phyloP scores from a whole-genome alignment of 2,888 invertebrate species.

The Ametastegia equiseti region DNA sequence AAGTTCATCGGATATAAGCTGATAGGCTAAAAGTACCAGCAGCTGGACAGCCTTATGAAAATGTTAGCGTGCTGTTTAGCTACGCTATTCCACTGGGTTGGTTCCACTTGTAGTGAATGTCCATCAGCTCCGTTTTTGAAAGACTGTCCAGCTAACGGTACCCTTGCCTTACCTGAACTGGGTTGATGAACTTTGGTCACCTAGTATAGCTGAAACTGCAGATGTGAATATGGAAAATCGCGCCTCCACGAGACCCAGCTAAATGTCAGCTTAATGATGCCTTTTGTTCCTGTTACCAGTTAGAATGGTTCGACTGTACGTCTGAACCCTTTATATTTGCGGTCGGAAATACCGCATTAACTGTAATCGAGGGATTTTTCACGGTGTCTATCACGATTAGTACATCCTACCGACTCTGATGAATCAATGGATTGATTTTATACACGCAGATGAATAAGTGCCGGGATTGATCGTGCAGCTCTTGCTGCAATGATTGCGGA shows the following conservation, averaged over 20 bases:
- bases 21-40: too few species aligned
- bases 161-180: too few species aligned
- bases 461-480: too few species aligned
- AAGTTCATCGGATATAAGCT: too few species aligned
- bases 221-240: conserved; percentile 9
- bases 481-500: too few species aligned
- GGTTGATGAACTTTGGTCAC: not conserved
- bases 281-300: conserved; percentile 14
- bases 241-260: conserved; percentile 1
- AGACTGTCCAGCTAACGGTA: not conserved
- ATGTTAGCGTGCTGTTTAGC: too few species aligned
- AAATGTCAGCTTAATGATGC: conserved; percentile 39
- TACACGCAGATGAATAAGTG: too few species aligned
- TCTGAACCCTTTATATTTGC: not conserved
- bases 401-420: not conserved
- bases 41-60: too few species aligned
- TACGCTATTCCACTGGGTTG: too few species aligned
- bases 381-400: not conserved
- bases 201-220: not conserved
- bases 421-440: too few species aligned
- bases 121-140: not conserved
- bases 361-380: not conserved
- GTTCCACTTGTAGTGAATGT: too few species aligned
- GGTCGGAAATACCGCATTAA: not conserved
- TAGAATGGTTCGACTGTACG: not conserved